Conservation (phyloP, 2,113 vertebrate species). For the Platichthys flesus region DNA sequence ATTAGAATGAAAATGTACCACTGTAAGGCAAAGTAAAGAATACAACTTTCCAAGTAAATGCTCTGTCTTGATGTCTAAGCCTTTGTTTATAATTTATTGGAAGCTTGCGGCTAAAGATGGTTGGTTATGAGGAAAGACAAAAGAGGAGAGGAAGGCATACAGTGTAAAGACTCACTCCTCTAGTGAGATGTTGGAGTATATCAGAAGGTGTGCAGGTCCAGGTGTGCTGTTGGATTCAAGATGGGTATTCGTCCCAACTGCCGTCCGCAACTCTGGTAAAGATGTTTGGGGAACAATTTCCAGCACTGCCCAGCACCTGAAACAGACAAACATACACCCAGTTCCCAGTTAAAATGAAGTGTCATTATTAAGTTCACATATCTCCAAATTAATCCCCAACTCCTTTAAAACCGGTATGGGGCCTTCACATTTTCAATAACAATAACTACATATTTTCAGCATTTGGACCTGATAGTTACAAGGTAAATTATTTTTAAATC, state of each 20-base stretch:
- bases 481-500: too few relatives aligned
- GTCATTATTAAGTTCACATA: neutral
- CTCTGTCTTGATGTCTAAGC: too few relatives aligned
- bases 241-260: constrained; percentile 27
- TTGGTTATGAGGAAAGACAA: neutral
- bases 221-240: constrained; percentile 49
- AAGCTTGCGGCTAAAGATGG: too few relatives aligned
- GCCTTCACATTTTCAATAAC: too few relatives aligned
- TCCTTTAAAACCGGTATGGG: too few relatives aligned
- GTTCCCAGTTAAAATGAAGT: neutral
- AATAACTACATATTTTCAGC: too few relatives aligned
- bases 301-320: constrained; percentile 82
- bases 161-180: constrained; percentile 70
- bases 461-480: too few relatives aligned
- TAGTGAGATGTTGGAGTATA: constrained; percentile 80
- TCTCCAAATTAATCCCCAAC: neutral
- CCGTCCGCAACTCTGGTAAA: constrained; percentile 29
- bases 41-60: too few relatives aligned
- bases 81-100: too few relatives aligned
- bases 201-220: constrained; percentile 29
- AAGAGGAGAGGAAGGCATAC: neutral
- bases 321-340: constrained; percentile 3
- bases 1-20: too few relatives aligned
- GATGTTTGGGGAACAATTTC: constrained; percentile 83
- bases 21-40: too few relatives aligned